A percentile compares a stretch with the other conserved stretches of the same genome.
These are phyloP conservation scores for Aphelenchoides fujianensis DNA, from an alignment of 1,140 invertebrate genomes.

Conservation along the genomic window DNA sequence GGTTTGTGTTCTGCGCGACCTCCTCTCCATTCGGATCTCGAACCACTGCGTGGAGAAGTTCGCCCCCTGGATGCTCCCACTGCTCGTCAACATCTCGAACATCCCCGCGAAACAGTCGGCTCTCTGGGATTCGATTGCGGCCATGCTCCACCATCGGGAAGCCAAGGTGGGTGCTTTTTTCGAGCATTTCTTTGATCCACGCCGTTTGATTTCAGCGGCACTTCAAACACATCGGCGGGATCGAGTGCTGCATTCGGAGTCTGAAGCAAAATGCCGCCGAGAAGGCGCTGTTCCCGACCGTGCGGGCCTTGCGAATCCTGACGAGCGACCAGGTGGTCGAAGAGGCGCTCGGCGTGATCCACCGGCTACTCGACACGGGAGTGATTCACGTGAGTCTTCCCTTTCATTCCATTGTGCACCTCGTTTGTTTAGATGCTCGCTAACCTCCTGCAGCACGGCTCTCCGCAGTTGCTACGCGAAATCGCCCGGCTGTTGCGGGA, in stretches of 20 bases:
- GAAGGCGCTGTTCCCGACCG: background rate
- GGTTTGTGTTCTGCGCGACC: background rate
- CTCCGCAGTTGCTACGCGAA: background rate
- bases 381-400: too few species aligned
- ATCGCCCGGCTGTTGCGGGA: background rate
- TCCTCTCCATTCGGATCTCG: background rate
- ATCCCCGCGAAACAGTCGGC: background rate
- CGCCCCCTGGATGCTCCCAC: background rate
- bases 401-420: too few species aligned
- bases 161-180: too few species aligned
- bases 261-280: background rate
- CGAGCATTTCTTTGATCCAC: too few species aligned
- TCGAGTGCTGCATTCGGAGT: background rate
- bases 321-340: background rate
- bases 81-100: background rate
- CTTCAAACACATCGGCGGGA: background rate
- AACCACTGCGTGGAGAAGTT: background rate
- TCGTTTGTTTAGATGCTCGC: too few species aligned
- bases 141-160: too few species aligned
- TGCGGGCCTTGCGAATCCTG: background rate
- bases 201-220: background rate
- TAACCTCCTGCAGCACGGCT: background rate
- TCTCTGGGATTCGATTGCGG: background rate
- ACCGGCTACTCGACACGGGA: too few species aligned
- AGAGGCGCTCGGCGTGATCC: too few species aligned